Conservation (phyloP, 2,797 vertebrate genomes). For the Prionace glauca region DNA sequence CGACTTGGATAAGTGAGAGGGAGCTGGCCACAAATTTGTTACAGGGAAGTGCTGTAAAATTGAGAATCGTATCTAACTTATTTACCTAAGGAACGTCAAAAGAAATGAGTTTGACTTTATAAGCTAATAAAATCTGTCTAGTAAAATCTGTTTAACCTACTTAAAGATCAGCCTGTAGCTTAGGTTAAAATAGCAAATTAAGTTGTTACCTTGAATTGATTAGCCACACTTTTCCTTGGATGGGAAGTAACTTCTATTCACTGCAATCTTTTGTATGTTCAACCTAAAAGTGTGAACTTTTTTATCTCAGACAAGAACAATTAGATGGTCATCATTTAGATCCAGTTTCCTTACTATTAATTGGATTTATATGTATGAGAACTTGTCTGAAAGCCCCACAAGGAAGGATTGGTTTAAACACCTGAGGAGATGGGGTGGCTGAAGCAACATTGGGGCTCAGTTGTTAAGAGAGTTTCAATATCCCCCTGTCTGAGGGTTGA, state of each 20-base stretch:
- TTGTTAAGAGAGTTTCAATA: not conserved
- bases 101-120: not conserved
- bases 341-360: not conserved
- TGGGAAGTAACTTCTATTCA: not conserved
- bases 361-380: not conserved
- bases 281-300: not conserved
- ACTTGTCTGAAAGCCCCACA: not conserved
- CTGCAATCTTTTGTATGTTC: not conserved
- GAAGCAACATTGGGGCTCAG: not conserved
- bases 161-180: not conserved
- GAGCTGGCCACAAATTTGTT: not conserved
- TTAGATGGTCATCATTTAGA: not conserved
- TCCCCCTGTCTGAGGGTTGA: not conserved
- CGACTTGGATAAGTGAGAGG: not conserved
- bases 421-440: not conserved
- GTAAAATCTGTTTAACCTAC: not conserved
- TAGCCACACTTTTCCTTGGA: not conserved
- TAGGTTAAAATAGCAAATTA: not conserved
- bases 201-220: slow-evolving; percentile 1
- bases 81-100: not conserved
- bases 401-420: not conserved
- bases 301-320: not conserved
- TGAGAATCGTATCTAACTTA: not conserved
- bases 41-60: not conserved
- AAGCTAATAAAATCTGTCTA: not conserved